These are phyloP conservation scores for Camelus dromedarius DNA, from an alignment of 2,113 vertebrate species.

Conservation along the genomic window DNA sequence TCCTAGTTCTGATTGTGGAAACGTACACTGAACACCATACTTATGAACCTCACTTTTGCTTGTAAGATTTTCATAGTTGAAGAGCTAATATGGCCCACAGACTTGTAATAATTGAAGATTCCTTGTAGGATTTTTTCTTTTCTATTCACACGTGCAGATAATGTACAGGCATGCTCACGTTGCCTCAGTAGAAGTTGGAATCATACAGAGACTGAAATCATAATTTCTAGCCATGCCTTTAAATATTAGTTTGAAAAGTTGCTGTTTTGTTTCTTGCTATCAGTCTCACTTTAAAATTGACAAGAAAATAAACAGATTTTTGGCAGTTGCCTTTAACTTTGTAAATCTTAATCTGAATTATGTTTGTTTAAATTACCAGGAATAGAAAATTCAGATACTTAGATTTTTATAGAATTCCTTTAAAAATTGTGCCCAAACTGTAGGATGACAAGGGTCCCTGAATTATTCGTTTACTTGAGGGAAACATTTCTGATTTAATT, in stretches of 20 bases:
- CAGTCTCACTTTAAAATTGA: neutral
- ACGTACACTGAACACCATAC: neutral
- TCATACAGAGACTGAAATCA: neutral
- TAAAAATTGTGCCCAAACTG: neutral
- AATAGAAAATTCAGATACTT: conserved; percentile 5
- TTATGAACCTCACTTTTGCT: neutral
- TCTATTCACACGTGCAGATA: neutral
- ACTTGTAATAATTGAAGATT: neutral
- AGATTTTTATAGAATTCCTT: neutral
- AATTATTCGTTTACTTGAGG: neutral
- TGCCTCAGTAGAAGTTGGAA: neutral
- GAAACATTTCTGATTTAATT: conserved; percentile 28
- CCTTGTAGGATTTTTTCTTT: neutral
- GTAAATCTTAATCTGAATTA: neutral
- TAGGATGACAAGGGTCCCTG: neutral
- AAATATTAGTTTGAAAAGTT: conserved; percentile 8
- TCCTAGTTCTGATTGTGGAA: neutral
- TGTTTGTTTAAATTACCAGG: neutral
- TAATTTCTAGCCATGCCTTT: conserved; percentile 27
- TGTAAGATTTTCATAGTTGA: neutral
- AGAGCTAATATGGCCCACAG: neutral
- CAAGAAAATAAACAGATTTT: neutral
- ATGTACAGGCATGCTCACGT: neutral
- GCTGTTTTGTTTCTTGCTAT: neutral
- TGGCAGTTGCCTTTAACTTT: conserved; percentile 28